Evolutionary conservation across 2,113 vertebrate species (phyloP).

Genomic region (Mola mola): DNA sequence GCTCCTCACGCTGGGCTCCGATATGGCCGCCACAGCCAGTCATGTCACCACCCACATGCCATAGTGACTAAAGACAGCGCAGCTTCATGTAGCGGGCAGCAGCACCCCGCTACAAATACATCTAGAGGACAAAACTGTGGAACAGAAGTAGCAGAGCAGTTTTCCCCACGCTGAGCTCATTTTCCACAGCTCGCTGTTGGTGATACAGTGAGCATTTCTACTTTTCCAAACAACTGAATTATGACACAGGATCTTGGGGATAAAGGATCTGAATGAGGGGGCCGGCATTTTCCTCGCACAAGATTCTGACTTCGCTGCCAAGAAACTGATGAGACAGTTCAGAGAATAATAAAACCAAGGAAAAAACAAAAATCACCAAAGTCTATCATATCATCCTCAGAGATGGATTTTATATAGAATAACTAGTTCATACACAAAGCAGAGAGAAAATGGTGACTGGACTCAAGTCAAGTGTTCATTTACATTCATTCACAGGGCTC

Average conservation of each 20-base stretch:
- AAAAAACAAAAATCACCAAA: slow-evolving; percentile 70
- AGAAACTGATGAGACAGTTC: slow-evolving; percentile 15
- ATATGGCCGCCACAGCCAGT: slow-evolving; percentile 51
- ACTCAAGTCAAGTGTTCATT: slow-evolving; percentile 25
- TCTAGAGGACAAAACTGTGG: slow-evolving; percentile 42
- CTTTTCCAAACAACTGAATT: background rate
- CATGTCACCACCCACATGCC: slow-evolving; percentile 57
- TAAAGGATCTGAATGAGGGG: slow-evolving; percentile 7
- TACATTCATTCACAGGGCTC: slow-evolving; percentile 56
- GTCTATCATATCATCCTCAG: slow-evolving; percentile 53
- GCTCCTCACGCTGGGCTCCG: slow-evolving; percentile 50
- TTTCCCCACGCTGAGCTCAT: slow-evolving; percentile 30
- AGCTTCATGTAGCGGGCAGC: slow-evolving; percentile 54
- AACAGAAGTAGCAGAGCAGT: slow-evolving; percentile 6
- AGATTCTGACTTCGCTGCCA: background rate
- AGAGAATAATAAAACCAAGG: slow-evolving; percentile 50
- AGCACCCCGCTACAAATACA: slow-evolving; percentile 48
- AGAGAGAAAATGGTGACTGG: slow-evolving; percentile 17
- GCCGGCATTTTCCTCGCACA: background rate
- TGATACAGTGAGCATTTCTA: slow-evolving; percentile 45
- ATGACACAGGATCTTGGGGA: background rate
- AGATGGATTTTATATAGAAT: slow-evolving; percentile 41
- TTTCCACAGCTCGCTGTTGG: slow-evolving; percentile 48
- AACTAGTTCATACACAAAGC: slow-evolving; percentile 5
- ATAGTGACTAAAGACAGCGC: slow-evolving; percentile 38